Base-by-base conservation (phyloP, 1,140 invertebrate species). In the Oryzaephilus surinamensis region DNA sequence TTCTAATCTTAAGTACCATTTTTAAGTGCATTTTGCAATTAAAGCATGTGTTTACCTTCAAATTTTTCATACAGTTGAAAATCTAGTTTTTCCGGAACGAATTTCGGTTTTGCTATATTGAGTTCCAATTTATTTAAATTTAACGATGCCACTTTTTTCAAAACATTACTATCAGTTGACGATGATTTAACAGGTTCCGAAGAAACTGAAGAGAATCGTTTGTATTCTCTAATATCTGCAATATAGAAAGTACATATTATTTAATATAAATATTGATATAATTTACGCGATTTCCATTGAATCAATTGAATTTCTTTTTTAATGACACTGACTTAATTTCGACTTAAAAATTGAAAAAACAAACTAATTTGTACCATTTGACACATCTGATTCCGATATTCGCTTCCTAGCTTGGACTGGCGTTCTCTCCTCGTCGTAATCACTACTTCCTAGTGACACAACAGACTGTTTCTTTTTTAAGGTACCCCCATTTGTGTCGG, bases 31-130 rank as follows among this genome's bases (percentile, higher is more conserved):
- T n/a, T n/a, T n/a, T n/a, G n/a, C n/a, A n/a, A n/a, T n/a, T n/a
- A n/a, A n/a, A 12, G 14, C 14, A 29, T 12, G 5, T 29, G 11
- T 29, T 73, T 68, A 88, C 86, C 88, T 82, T 91, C 84, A 65
- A 89, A 91, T 65, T 85, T 87, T 65, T 90, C 83, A 56, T 81
- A 84, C 24, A 83, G 68, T 57, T 78, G 75, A 64, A 82, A 86
- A 65, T 88, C 79, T 47, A 90, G 65, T 63, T 87, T 89, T 57
- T 87, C 81, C 3, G 85, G 84, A 39, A 84, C 76, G 60, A 80
- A 81, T 57, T 79, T 81, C 20, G 81, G 81, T 43, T 76, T 73
- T 34, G 65, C 57, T n/a, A 76, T 62, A 46, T 67, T 69, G 41
- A 73, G 47, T 4, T 69, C 70, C 18, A 70, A 70, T 48, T 74